These are phyloP conservation scores for Calidris pugnax DNA, from an alignment of 2,113 vertebrate genomes.

Conservation along the genomic window DNA sequence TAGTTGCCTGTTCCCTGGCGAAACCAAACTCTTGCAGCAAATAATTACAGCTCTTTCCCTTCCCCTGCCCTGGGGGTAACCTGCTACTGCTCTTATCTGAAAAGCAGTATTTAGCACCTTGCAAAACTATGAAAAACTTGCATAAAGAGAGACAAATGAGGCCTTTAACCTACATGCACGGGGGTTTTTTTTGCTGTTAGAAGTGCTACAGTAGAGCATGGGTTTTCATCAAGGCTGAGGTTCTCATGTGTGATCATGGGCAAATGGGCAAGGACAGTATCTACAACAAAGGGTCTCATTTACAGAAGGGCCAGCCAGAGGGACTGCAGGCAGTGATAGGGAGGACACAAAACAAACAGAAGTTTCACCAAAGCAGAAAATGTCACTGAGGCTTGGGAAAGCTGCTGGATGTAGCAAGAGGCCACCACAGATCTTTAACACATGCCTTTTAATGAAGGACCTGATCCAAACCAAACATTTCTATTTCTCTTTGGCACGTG, in stretches of 20 bases:
- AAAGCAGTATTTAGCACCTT: background rate
- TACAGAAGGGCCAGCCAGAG: background rate
- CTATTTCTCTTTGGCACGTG: background rate
- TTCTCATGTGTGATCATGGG: fast-evolving
- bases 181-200: background rate
- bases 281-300: background rate
- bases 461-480: background rate
- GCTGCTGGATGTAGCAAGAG: background rate
- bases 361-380: background rate
- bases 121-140: background rate
- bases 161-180: background rate
- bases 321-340: background rate
- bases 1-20: background rate
- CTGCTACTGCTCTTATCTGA: background rate
- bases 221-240: background rate
- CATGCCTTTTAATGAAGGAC: background rate
- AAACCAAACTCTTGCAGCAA: background rate
- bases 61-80: background rate
- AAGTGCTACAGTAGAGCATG: background rate
- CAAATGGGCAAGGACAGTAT: fast-evolving
- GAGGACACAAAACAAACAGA: background rate
- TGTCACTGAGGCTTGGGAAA: background rate
- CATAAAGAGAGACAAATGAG: background rate
- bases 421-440: background rate
- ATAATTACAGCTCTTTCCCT: slow-evolving; percentile 19